Evolutionary conservation across 1,140 invertebrate species (phyloP), one percentile per base, ranked within the genome.

Genomic region (Drosophila lacertosa): DNA sequence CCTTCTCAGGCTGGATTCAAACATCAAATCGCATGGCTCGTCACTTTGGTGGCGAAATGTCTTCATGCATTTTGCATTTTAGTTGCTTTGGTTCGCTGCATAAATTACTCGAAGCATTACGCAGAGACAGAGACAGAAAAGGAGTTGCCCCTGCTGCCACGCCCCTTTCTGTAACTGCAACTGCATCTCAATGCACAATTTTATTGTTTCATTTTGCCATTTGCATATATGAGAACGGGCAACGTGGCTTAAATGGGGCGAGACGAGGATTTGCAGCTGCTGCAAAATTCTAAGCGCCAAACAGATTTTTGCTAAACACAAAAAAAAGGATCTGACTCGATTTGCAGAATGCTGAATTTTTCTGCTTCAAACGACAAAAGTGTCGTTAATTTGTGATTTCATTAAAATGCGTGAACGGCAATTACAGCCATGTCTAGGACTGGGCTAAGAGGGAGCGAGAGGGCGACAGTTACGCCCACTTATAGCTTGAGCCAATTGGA

Each of bases 381-480:
- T 77, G 77, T 86, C 60, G 77, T 86, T 81, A 77, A 86, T 86
- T 86, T 86, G 74, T 81, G 70, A 86, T 81, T 86, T 81, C 68
- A 86, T 86, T 84, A 86, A 77, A 77, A 84, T 84, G 80, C 76
- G 72, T 84, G 59, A 50, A 57, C 18, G 35, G 53, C 55, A 84
- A 55, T 55, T 65, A 50, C 42, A 59, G 24, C 37, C 26, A 37
- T 16, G 48, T 26, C 42, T 45, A 7, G 20, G 13, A 16, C 5
- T 16, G 35, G 7, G 7, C 1, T 2, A n/a, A n/a, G 1, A 2
- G 7, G 16, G 1, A 7, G 48, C 0, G 26, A 5, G 3, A 1
- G 5, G 24, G 6, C 2, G 0, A 37, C 26, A 18, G 15, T 2
- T 4, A 16, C 24, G 32, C 33, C 15, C 16, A 15, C 10, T 13